Evolutionary conservation across 30 jellyfish, hydroid and myxozoan species (phyloP), one percentile per base, ranked within the genome.

Genomic region (Turritopsis rubra): DNA sequence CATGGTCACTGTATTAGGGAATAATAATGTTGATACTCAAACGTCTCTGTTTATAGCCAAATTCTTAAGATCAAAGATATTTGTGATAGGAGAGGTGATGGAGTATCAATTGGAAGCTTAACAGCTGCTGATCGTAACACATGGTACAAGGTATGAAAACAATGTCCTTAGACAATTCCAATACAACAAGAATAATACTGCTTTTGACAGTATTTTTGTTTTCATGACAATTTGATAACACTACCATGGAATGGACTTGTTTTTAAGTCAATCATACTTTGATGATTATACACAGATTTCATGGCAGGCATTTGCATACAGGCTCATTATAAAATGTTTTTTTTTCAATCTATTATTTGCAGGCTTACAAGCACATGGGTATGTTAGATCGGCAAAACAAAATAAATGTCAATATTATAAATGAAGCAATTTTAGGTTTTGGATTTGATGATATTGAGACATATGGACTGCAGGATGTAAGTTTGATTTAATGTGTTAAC

Each of bases 101-200:
- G 96, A 4, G 87, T 89, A 8, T 90, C 91, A 5, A 86, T 86
- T 21, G 96, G 94, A 1, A 66, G 94, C 18, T 77, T 91, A 27
- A 91, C 97, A 28, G 54, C 96, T 7, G 79, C 84, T 0, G 96
- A 86, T 75, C 89, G 97, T 52, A n/a, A 77, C 7, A 83, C 89
- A 7, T 91, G 97, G 97, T 86, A 74, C 77, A 86, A 91, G 93
- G 97, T 91, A n/a, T n/a, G n/a, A n/a, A n/a, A n/a, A n/a, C n/a
- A n/a, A n/a, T n/a, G n/a, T n/a, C n/a, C n/a, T n/a, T n/a, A n/a
- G n/a, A n/a, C n/a, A n/a, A n/a, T n/a, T n/a, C n/a, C n/a, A n/a
- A n/a, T n/a, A n/a, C n/a, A n/a, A n/a, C n/a, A n/a, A n/a, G n/a
- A n/a, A n/a, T n/a, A n/a, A n/a, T n/a, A n/a, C n/a, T n/a, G n/a